Percentiles rank a stretch among this genome's conserved stretches.
phyloP scores from a whole-genome alignment of 2,113 vertebrate genomes.

The Brevimyrus niger region DNA sequence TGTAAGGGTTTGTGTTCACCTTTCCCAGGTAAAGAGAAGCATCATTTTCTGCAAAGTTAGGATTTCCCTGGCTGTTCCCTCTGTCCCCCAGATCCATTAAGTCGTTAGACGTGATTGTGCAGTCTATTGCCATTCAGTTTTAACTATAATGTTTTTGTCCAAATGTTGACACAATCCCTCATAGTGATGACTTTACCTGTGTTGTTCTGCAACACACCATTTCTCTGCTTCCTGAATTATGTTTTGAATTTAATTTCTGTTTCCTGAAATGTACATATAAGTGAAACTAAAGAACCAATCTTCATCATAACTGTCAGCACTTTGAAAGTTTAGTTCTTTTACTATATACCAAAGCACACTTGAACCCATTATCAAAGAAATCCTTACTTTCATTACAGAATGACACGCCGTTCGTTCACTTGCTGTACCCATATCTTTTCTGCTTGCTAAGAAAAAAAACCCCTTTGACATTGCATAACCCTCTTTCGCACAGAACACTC shows the following conservation, averaged over 20 bases:
- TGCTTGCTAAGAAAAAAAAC: background rate
- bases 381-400: background rate
- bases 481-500: background rate
- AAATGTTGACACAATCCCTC: conserved; percentile 16
- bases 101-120: conserved; percentile 23
- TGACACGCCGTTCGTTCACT: background rate
- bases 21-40: background rate
- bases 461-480: background rate
- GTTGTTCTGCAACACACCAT: conserved; percentile 3
- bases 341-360: background rate
- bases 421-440: background rate
- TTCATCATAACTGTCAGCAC: background rate
- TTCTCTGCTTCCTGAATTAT: conserved; percentile 7
- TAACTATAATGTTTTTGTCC: conserved; percentile 25
- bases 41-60: background rate
- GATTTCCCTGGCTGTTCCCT: conserved; percentile 12
- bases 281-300: conserved; percentile 15
- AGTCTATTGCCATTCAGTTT: conserved; percentile 24
- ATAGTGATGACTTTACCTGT: conserved; percentile 10
- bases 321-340: background rate
- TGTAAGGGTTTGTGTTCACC: background rate
- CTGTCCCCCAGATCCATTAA: conserved; percentile 28
- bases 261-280: conserved; percentile 24
- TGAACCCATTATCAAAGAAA: background rate
- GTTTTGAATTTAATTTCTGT: conserved; percentile 24